Conservation (phyloP, 1,140 invertebrate genomes). For the Eupeodes corollae region DNA sequence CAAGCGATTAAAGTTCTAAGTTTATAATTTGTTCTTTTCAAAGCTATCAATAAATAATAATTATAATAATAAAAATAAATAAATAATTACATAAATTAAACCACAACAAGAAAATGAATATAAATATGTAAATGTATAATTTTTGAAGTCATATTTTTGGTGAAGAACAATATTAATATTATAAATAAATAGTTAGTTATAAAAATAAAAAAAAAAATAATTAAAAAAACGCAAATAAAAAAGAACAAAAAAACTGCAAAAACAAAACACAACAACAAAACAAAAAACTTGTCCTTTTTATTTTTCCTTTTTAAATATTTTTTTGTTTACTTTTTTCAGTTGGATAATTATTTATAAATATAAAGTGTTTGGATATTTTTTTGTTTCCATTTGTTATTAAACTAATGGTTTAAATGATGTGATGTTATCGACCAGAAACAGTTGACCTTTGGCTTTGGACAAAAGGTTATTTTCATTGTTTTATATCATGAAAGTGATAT, state of each 20-base stretch:
- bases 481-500: too few relatives aligned
- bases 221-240: background rate
- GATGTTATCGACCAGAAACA: too few relatives aligned
- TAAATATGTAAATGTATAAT: background rate
- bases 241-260: background rate
- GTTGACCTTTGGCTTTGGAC: too few relatives aligned
- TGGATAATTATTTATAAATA: too few relatives aligned
- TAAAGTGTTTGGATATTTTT: too few relatives aligned
- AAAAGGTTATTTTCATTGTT: too few relatives aligned
- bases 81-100: conserved; percentile 1
- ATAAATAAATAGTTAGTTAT: background rate
- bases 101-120: background rate
- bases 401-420: too few relatives aligned
- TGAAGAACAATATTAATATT: background rate
- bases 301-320: too few relatives aligned
- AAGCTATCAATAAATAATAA: conserved; percentile 13
- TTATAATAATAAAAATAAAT: conserved; percentile 13
- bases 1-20: conserved; percentile 6
- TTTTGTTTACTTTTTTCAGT: too few relatives aligned
- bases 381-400: too few relatives aligned
- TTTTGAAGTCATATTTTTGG: too few relatives aligned
- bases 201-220: background rate
- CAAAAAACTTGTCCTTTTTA: too few relatives aligned
- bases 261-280: background rate
- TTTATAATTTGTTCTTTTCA: conserved; percentile 13